Evolutionary conservation across 2,888 invertebrate genomes (phyloP).

Genomic region (Cheilosia urbana): DNA sequence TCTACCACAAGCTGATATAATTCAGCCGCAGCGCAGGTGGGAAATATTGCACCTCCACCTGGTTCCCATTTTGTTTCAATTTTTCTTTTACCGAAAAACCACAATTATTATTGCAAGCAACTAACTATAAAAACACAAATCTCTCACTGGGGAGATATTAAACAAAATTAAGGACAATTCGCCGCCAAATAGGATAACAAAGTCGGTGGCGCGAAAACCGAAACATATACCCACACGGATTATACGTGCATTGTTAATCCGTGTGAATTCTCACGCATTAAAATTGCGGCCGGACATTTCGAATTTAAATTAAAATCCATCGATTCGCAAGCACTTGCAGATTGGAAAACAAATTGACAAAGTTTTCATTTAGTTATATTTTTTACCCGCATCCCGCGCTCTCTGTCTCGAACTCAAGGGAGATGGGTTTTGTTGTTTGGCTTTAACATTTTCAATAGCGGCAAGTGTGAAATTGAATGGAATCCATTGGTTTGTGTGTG

Average conservation of each 20-base stretch:
- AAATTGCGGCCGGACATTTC: constrained; percentile 56
- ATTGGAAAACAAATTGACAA: constrained; percentile 53
- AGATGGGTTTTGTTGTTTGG: constrained; percentile 24
- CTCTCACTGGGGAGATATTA: neutral
- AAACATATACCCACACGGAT: constrained; percentile 43
- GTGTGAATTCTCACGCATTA: constrained; percentile 66
- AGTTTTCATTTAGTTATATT: constrained; percentile 7
- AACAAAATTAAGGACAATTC: constrained; percentile 10
- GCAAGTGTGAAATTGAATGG: constrained; percentile 41
- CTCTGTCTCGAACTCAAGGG: neutral
- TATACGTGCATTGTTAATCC: constrained; percentile 64
- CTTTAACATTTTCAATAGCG: constrained; percentile 29
- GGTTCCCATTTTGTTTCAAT: too few species aligned
- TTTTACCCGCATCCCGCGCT: neutral
- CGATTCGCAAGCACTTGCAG: constrained; percentile 33
- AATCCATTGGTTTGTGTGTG: constrained; percentile 42
- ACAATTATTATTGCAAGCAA: neutral
- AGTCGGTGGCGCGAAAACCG: constrained; percentile 40
- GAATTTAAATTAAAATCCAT: constrained; percentile 66
- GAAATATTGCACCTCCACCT: too few species aligned
- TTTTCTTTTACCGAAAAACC: neutral
- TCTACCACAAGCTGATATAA: too few species aligned
- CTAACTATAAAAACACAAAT: constrained; percentile 7
- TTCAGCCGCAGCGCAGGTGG: too few species aligned
- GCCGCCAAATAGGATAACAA: constrained; percentile 36